Conservation (phyloP, 1,140 invertebrate species). For the Bombus sibiricus region DNA sequence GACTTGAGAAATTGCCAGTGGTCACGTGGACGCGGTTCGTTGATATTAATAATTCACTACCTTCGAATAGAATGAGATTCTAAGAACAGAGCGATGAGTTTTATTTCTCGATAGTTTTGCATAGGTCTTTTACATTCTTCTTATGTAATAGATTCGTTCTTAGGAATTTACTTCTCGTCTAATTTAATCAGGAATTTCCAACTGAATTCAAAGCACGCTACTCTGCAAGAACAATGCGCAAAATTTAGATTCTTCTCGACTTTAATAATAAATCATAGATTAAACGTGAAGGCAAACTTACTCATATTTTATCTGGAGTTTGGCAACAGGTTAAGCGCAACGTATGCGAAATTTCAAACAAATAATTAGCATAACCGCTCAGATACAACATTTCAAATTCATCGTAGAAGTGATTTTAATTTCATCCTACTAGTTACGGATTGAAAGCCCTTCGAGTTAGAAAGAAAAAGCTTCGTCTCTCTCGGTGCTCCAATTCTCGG, state of each 20-base stretch:
- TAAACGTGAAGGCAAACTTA: neutral
- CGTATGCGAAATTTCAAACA: neutral
- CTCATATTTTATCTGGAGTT: neutral
- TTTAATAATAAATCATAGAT: neutral
- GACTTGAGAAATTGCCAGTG: neutral
- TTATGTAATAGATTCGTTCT: no score
- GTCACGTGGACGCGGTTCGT: neutral
- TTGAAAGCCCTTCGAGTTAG: no score
- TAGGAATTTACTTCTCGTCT: neutral
- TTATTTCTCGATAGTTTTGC: neutral
- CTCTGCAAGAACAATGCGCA: no score
- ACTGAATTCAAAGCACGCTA: neutral
- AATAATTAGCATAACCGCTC: neutral
- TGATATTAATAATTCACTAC: neutral
- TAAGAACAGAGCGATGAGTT: neutral
- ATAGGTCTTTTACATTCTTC: no score
- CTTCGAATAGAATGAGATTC: neutral
- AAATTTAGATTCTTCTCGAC: neutral
- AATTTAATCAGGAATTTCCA: neutral
- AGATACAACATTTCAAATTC: neutral
- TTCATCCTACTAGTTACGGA: neutral
- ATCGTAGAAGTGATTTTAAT: neutral
- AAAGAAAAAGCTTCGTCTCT: neutral
- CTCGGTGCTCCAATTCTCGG: neutral
- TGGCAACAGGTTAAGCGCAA: no score